These are phyloP conservation scores for Micronisus gabar DNA, from an alignment of 2,113 vertebrate genomes.

Conservation along the genomic window DNA sequence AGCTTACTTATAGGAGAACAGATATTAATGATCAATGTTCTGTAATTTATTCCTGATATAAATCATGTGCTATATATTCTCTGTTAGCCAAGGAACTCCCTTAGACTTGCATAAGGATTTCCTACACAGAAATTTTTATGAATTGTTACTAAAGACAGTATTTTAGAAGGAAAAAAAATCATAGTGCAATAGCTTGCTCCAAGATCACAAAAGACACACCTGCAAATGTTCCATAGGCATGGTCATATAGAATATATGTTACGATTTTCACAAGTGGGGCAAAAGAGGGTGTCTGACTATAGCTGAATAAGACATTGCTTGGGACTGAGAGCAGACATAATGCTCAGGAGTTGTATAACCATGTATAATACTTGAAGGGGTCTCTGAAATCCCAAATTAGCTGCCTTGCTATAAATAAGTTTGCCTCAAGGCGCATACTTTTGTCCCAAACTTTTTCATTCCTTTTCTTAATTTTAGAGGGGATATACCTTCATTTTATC, in stretches of 20 bases:
- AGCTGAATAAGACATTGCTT: constrained; percentile 46
- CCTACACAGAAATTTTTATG: not conserved
- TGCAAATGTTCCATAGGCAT: not conserved
- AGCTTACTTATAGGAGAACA: not conserved
- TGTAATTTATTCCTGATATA: not conserved
- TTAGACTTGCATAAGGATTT: not conserved
- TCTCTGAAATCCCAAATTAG: not conserved
- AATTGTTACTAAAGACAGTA: not conserved
- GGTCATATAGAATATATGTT: not conserved
- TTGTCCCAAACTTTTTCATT: not conserved
- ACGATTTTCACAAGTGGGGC: not conserved
- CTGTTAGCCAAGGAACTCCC: not conserved
- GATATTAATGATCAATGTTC: not conserved
- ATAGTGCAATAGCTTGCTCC: not conserved
- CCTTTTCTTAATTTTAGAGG: not conserved
- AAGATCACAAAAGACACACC: not conserved
- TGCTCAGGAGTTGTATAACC: not conserved
- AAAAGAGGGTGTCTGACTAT: not conserved
- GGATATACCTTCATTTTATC: not conserved
- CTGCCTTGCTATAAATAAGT: not conserved
- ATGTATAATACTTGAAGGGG: not conserved
- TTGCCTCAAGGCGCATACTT: not conserved
- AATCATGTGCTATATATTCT: not conserved
- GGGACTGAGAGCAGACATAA: constrained; percentile 26
- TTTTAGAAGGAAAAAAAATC: not conserved